Conservation (phyloP, 2,888 invertebrate species). For the Agriopis marginaria region DNA sequence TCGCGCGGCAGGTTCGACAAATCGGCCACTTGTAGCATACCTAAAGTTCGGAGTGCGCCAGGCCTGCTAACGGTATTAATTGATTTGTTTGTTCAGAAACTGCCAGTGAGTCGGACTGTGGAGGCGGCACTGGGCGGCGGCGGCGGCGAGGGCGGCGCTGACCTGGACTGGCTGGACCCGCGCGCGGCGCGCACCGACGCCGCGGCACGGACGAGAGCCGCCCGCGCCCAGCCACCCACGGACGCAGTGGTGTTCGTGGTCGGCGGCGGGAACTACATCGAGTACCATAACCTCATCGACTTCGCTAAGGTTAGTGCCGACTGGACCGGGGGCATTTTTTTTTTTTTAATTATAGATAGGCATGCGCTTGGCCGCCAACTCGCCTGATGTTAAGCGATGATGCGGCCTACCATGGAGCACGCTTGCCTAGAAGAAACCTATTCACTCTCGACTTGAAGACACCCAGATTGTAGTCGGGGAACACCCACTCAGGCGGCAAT, state of each 20-base stretch:
- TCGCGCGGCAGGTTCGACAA: too few relatives aligned
- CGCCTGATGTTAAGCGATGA: too few relatives aligned
- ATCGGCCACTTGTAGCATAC: too few relatives aligned
- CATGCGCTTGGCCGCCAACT: too few relatives aligned
- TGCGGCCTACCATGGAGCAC: too few relatives aligned
- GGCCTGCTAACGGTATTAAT: too few relatives aligned
- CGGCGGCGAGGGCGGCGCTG: constrained; percentile 95
- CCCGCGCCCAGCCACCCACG: constrained; percentile 89
- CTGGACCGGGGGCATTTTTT: not conserved
- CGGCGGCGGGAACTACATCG: constrained; percentile 99
- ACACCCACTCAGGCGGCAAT: too few relatives aligned
- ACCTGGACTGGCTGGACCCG: constrained; percentile 97
- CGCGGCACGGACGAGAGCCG: constrained; percentile 86
- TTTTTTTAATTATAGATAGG: too few relatives aligned
- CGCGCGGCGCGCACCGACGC: constrained; percentile 92
- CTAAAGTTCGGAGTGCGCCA: too few relatives aligned
- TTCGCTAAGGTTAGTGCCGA: constrained; percentile 91
- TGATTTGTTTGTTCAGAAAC: constrained; percentile 87
- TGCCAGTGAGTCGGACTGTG: constrained; percentile 97
- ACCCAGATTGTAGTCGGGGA: too few relatives aligned
- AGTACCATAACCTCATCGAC: constrained; percentile 99
- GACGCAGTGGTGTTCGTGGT: constrained; percentile 97
- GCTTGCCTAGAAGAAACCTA: too few relatives aligned
- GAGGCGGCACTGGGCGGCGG: constrained; percentile 87
- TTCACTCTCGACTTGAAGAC: too few relatives aligned